phyloP scores from a whole-genome alignment of 2,113 vertebrate species.

The Sarotherodon lohbergeri region DNA sequence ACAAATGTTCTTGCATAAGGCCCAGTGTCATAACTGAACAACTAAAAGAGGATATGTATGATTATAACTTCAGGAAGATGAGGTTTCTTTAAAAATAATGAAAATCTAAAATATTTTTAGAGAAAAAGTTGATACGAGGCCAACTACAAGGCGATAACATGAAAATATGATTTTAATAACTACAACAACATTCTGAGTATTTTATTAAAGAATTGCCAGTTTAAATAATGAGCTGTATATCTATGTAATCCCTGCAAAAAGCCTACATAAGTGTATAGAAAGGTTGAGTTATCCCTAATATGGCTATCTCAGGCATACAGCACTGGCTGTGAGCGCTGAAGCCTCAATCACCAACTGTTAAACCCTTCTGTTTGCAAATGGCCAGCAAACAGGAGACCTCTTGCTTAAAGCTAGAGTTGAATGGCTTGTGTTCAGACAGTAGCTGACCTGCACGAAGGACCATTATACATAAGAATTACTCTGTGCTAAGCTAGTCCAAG shows the following conservation, averaged over 20 bases:
- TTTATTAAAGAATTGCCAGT: neutral
- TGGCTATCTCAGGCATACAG: neutral
- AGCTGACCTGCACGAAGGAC: neutral
- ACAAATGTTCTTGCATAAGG: neutral
- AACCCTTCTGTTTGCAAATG: neutral
- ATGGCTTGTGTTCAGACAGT: neutral
- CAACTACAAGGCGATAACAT: neutral
- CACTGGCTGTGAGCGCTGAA: accelerated
- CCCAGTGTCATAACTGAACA: neutral
- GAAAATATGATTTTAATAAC: neutral
- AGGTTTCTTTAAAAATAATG: neutral
- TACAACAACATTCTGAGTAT: neutral
- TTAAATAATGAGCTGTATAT: neutral
- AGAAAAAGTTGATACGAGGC: neutral
- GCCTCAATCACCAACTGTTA: neutral
- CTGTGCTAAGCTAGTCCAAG: neutral
- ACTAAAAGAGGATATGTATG: neutral
- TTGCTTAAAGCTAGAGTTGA: neutral
- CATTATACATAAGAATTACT: neutral
- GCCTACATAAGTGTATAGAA: neutral
- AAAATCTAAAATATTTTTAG: neutral
- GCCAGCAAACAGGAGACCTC: neutral
- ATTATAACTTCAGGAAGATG: neutral
- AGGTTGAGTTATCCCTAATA: neutral
- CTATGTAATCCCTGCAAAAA: neutral